A percentile compares a stretch with the other conserved stretches of the same genome.
Evolutionary conservation across 2,113 vertebrate species (phyloP).

Genomic region (Colistium nudipinnis): DNA sequence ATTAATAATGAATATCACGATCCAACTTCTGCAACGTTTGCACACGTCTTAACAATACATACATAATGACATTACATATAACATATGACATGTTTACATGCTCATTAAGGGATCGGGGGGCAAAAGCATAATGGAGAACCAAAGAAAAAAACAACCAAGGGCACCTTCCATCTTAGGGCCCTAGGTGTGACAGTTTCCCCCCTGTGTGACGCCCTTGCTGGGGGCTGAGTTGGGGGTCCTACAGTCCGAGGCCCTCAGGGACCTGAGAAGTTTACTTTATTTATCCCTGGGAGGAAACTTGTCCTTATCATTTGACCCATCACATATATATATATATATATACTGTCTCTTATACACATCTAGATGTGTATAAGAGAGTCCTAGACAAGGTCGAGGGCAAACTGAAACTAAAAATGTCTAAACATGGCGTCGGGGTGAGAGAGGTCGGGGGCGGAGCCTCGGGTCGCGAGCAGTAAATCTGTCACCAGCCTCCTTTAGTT

Average conservation of each 20-base stretch:
- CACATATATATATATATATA: background rate
- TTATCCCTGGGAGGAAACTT: slow-evolving; percentile 42
- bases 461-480: slow-evolving; percentile 25
- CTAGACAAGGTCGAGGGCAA: slow-evolving; percentile 34
- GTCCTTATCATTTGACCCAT: slow-evolving; percentile 39
- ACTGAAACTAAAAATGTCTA: background rate
- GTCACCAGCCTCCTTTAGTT: slow-evolving; percentile 22
- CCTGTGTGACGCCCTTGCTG: background rate
- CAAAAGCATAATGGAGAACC: background rate
- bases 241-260: background rate
- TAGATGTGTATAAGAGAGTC: too few species aligned
- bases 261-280: slow-evolving; percentile 9
- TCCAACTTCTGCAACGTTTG: too few species aligned
- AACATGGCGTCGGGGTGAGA: slow-evolving; percentile 6
- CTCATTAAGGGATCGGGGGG: background rate
- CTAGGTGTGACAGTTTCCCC: background rate
- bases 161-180: background rate
- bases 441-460: background rate
- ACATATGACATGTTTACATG: background rate
- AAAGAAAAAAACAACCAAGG: slow-evolving; percentile 5
- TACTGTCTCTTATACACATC: too few species aligned
- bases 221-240: background rate
- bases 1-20: too few species aligned
- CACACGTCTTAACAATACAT: too few species aligned
- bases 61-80: background rate